Conservation (phyloP, 2,888 invertebrate species). For the Leucophenga maculata region DNA sequence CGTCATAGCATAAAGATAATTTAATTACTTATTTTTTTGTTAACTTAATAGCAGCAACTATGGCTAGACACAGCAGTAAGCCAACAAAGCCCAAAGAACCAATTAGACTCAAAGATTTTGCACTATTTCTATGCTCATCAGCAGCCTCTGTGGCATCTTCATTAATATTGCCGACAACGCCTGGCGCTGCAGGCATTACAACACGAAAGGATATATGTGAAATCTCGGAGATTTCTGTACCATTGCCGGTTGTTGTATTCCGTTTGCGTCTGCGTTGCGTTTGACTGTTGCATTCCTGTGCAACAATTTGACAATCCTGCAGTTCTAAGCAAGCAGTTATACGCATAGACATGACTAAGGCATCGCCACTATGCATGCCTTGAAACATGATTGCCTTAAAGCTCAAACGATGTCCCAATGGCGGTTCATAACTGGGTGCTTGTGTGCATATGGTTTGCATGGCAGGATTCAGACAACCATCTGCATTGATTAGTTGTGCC, state of each 20-base stretch:
- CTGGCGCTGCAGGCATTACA: constrained; percentile 47
- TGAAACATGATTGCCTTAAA: constrained; percentile 77
- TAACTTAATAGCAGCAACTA: constrained; percentile 54
- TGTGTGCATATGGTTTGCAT: constrained; percentile 73
- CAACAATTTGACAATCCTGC: constrained; percentile 73
- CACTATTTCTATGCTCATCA: not conserved
- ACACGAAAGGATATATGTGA: constrained; percentile 68
- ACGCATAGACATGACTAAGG: constrained; percentile 75
- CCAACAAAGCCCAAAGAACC: constrained; percentile 59
- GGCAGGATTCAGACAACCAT: constrained; percentile 73
- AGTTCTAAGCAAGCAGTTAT: constrained; percentile 75
- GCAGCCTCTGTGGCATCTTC: not conserved
- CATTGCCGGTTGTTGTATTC: constrained; percentile 27
- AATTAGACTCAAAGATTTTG: constrained; percentile 46
- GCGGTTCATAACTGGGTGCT: constrained; percentile 71
- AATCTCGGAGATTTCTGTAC: constrained; percentile 63
- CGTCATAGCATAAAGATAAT: too few species aligned
- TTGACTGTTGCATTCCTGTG: constrained; percentile 55
- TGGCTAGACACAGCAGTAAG: constrained; percentile 53
- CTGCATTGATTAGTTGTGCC: constrained; percentile 71
- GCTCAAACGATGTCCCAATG: constrained; percentile 72
- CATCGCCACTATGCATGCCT: constrained; percentile 75
- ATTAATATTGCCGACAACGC: not conserved
- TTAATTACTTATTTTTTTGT: constrained; percentile 38
- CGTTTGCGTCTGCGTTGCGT: constrained; percentile 53